Conservation (phyloP, 2,888 invertebrate species). For the Hirtodrosophila trivittata region DNA sequence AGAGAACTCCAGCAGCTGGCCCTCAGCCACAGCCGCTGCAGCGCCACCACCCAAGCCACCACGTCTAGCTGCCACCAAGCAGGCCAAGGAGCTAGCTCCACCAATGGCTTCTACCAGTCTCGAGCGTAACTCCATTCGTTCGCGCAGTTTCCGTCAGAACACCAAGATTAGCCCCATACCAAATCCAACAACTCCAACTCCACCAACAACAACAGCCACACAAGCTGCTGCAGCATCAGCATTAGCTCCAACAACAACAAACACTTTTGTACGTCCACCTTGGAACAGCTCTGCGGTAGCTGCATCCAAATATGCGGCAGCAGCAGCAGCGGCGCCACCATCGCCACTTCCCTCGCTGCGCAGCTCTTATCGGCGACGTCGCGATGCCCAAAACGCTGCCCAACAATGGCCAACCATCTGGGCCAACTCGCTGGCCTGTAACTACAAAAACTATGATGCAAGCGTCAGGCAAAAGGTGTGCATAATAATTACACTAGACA, state of each 20-base stretch:
- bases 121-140: slow-evolving; percentile 65
- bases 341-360: slow-evolving; percentile 62
- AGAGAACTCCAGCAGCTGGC: slow-evolving; percentile 80
- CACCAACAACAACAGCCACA: slow-evolving; percentile 6
- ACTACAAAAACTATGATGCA: slow-evolving; percentile 82
- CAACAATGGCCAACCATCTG: slow-evolving; percentile 81
- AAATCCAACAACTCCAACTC: slow-evolving; percentile 8
- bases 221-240: slow-evolving; percentile 1
- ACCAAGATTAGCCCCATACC: slow-evolving; percentile 27
- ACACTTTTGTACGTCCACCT: slow-evolving; percentile 66
- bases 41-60: slow-evolving; percentile 62
- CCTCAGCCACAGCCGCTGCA: slow-evolving; percentile 27
- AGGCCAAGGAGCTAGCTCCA: slow-evolving; percentile 40
- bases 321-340: slow-evolving; percentile 57
- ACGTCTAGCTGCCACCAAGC: slow-evolving; percentile 55
- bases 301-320: slow-evolving; percentile 61
- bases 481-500: slow-evolving; percentile 49
- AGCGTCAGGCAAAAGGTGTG: slow-evolving; percentile 81
- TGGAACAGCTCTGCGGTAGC: slow-evolving; percentile 77
- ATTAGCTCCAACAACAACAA: slow-evolving; percentile 6
- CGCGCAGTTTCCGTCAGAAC: slow-evolving; percentile 73
- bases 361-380: slow-evolving; percentile 80
- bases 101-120: slow-evolving; percentile 39
- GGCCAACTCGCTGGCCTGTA: slow-evolving; percentile 80
- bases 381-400: slow-evolving; percentile 73